A percentile compares a stretch with the other conserved stretches of the same genome.
These are phyloP conservation scores for Meloidogyne hapla DNA, from an alignment of 1,140 invertebrate genomes.

Conservation along the genomic window DNA sequence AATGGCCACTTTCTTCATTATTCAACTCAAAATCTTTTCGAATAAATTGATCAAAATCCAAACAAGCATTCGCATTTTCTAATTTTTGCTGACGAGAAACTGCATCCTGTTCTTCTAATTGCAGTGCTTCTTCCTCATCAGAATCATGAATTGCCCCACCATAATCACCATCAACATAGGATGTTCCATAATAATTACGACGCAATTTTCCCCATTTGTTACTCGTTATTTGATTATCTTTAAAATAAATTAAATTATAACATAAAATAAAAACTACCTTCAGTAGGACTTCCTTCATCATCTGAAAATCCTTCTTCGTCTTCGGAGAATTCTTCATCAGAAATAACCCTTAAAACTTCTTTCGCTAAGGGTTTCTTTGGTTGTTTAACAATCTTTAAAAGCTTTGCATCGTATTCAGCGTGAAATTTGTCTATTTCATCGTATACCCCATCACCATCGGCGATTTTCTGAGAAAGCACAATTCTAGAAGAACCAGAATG, in stretches of 20 bases:
- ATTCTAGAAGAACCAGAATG: not conserved
- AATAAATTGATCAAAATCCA: slow-evolving; percentile 36
- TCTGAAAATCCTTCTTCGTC: slow-evolving; percentile 28
- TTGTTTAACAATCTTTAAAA: slow-evolving; percentile 9
- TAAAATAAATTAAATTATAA: not conserved
- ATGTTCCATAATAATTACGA: slow-evolving; percentile 39
- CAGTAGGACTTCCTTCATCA: not conserved
- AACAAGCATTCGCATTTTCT: slow-evolving; percentile 28
- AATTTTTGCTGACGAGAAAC: slow-evolving; percentile 34
- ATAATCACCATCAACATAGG: slow-evolving; percentile 43
- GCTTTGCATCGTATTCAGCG: slow-evolving; percentile 13
- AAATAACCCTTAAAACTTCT: slow-evolving; percentile 31
- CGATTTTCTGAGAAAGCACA: not conserved
- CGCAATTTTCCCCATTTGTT: slow-evolving; percentile 44
- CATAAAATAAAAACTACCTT: not conserved
- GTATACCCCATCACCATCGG: slow-evolving; percentile 29
- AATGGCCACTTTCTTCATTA: not conserved
- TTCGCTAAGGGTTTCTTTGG: slow-evolving; percentile 4
- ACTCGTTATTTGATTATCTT: slow-evolving; percentile 14
- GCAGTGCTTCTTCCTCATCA: slow-evolving; percentile 46
- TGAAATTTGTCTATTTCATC: slow-evolving; percentile 36
- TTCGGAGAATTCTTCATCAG: slow-evolving; percentile 16
- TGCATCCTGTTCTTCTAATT: slow-evolving; percentile 46
- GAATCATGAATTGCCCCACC: slow-evolving; percentile 42
- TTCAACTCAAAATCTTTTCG: not conserved